These are phyloP conservation scores for Pseudochaenichthys georgianus DNA, from an alignment of 2,797 vertebrate genomes.

Conservation along the genomic window DNA sequence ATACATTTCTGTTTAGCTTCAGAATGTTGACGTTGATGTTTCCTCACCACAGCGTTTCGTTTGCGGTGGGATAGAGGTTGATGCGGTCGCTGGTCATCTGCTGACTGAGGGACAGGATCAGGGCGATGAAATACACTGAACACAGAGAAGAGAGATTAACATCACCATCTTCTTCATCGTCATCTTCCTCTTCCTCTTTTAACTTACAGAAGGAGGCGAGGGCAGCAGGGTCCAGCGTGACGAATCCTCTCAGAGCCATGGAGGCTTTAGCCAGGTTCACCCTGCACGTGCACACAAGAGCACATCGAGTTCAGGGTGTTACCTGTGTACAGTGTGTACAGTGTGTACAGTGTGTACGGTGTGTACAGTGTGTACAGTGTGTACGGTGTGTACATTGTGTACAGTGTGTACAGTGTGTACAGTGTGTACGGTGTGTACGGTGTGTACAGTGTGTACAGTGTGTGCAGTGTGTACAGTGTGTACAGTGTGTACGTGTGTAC, in stretches of 20 bases:
- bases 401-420: too few species aligned
- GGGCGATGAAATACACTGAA: constrained; percentile 93
- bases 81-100: constrained; percentile 97
- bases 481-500: too few species aligned
- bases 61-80: constrained; percentile 90
- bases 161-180: neutral
- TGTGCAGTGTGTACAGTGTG: too few species aligned
- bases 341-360: too few species aligned
- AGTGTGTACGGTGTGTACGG: too few species aligned
- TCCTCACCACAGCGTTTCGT: constrained; percentile 91
- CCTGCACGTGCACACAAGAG: constrained; percentile 66
- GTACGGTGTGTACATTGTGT: too few species aligned
- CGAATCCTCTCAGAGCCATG: constrained; percentile 89
- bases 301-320: too few species aligned
- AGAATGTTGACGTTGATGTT: too few species aligned
- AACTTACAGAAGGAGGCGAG: constrained; percentile 94
- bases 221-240: constrained; percentile 92
- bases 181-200: neutral
- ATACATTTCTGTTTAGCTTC: too few species aligned
- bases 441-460: too few species aligned
- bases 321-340: too few species aligned
- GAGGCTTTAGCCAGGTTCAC: constrained; percentile 93
- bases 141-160: constrained; percentile 16
- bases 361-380: too few species aligned
- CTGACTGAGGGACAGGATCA: constrained; percentile 93